Base-by-base conservation (phyloP, 2,797 vertebrate species). In the Parauchenoglanis punctatus region DNA sequence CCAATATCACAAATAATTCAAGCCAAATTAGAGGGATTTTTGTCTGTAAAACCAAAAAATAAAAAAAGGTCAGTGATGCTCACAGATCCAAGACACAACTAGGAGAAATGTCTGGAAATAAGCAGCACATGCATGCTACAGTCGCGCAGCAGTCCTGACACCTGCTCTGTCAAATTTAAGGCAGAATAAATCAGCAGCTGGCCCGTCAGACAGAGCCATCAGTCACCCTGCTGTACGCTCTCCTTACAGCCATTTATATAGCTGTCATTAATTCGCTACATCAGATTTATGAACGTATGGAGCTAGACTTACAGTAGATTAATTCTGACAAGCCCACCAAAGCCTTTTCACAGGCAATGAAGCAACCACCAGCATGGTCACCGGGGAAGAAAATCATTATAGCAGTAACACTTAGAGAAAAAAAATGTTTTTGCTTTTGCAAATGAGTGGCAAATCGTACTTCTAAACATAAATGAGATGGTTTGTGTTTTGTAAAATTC, bases 351-450 rank as follows among this genome's bases (percentile, higher is more conserved):
- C 61, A 84, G 80, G 40, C 61, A 68, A 56, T 58, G 81, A 84
- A 77, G 81, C 72, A 18, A 28, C 58, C 80, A 46, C 23, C 54
- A 25, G 40, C 67, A 61, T 35, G 13, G 58, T 20, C 63, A 58
- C 46, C 6, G 4, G 40, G 25, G 52, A 18, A 72, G 40, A 70
- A 63, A 40, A 44, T 28, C 54, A 56, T 77, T 83, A 77, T 5
- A 49, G 5, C 25, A 68, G 28, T 15, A 87, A 77, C 83, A 65
- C 23, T 17, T 12, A 3, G 31, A 17, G 6, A 52, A 40, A 85
- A 90, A 88, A 63, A 56, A 83, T 59, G 89, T 91, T 92, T 87
- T 90, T 91, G 92, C 91, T 91, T 93, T 90, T 86, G 92, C 90
- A 91, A 86, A 87, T 89, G 49, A 20, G 46, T 85, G 4, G 3